Evolutionary conservation across 2,797 vertebrate species (phyloP).

Genomic region (Microcaecilia unicolor): DNA sequence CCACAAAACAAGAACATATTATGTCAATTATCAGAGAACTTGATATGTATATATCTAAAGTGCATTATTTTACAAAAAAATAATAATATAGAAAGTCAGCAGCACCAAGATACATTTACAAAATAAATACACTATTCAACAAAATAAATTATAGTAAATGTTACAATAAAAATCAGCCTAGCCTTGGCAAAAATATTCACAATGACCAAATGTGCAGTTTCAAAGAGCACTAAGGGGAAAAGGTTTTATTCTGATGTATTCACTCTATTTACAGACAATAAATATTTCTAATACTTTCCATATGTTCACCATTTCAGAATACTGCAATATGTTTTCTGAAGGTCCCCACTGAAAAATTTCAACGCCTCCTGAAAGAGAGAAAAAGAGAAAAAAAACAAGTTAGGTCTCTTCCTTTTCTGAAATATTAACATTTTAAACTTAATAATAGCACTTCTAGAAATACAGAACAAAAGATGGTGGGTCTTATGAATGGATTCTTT

Average conservation of each 20-base stretch:
- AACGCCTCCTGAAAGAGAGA: conserved; percentile 61
- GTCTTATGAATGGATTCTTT: too few relatives aligned
- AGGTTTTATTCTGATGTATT: conserved; percentile 66
- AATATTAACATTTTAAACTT: background rate
- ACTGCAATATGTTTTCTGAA: conserved; percentile 65
- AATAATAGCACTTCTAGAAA: background rate
- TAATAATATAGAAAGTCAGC: conserved; percentile 85
- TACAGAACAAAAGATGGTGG: too few relatives aligned
- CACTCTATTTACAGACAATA: conserved; percentile 96
- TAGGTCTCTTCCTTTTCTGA: conserved; percentile 12
- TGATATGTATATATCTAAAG: conserved; percentile 87
- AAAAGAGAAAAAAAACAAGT: conserved; percentile 4
- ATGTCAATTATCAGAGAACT: conserved; percentile 67
- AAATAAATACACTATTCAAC: conserved; percentile 89
- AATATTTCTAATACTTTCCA: conserved; percentile 87
- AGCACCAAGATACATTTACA: conserved; percentile 91
- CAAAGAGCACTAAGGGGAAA: conserved; percentile 33
- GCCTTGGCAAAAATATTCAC: conserved; percentile 48
- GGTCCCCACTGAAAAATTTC: conserved; percentile 51
- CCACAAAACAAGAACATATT: conserved; percentile 62
- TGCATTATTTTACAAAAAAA: conserved; percentile 94
- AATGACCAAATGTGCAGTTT: conserved; percentile 60
- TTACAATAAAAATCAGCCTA: conserved; percentile 69
- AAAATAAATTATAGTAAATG: conserved; percentile 90
- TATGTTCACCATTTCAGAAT: conserved; percentile 74